A percentile compares a stretch with the other conserved stretches of the same genome.
These are phyloP conservation scores for Sphenopsis melanotis DNA, from an alignment of 2,797 vertebrate species.

Conservation along the genomic window DNA sequence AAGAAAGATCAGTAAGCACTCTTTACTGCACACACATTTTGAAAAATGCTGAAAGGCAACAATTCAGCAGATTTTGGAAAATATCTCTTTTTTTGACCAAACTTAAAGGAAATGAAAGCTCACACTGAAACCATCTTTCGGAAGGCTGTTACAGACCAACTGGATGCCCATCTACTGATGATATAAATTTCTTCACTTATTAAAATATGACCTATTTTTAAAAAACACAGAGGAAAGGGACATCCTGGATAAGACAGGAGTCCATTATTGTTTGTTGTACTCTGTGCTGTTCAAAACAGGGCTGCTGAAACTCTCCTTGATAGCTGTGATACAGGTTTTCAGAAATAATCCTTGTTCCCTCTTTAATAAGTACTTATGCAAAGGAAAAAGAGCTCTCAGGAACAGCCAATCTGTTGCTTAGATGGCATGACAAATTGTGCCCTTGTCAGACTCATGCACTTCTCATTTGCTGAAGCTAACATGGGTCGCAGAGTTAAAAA, in stretches of 20 bases:
- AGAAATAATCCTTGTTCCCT: background rate
- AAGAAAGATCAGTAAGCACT: background rate
- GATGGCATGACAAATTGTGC: background rate
- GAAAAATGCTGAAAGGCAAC: background rate
- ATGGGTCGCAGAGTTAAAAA: background rate
- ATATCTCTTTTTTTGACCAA: background rate
- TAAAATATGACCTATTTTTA: background rate
- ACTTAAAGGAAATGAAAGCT: background rate
- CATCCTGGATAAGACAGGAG: background rate
- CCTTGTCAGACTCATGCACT: background rate
- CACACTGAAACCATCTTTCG: background rate
- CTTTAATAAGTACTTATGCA: background rate
- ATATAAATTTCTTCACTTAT: background rate
- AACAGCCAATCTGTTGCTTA: slow-evolving; percentile 9
- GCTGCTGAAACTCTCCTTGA: background rate
- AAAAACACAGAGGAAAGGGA: background rate
- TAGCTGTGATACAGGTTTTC: background rate
- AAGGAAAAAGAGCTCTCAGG: slow-evolving; percentile 3
- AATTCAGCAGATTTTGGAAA: background rate
- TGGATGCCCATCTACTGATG: background rate
- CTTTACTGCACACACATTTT: background rate
- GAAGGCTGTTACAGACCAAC: background rate
- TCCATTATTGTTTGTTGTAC: background rate
- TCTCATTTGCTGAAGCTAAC: background rate
- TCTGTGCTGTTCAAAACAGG: background rate